Evolutionary conservation across 2,113 vertebrate species (phyloP).

Genomic region (Nesogale talazaci): DNA sequence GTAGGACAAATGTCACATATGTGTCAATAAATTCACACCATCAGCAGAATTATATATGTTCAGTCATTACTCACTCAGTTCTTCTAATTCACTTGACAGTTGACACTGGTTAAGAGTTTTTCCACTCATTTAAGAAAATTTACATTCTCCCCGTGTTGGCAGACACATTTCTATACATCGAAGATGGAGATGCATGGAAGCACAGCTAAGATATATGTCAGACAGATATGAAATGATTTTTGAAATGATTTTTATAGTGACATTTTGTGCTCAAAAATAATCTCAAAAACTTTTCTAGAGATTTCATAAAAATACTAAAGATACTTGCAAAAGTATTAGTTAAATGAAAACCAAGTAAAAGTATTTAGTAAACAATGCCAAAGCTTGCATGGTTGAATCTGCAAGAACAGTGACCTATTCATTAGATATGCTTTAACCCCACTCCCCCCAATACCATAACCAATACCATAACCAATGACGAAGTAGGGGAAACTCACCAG

Average conservation of each 20-base stretch:
- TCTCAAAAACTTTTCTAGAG: conserved; percentile 45
- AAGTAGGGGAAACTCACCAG: background rate
- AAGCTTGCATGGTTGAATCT: no score
- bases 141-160: conserved; percentile 72
- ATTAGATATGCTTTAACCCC: no score
- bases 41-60: conserved; percentile 78
- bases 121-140: conserved; percentile 79
- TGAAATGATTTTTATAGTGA: conserved; percentile 55
- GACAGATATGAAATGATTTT: conserved; percentile 49
- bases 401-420: no score
- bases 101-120: conserved; percentile 74
- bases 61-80: conserved; percentile 70
- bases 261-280: conserved; percentile 61
- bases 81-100: conserved; percentile 74
- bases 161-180: conserved; percentile 56
- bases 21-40: conserved; percentile 59
- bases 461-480: background rate
- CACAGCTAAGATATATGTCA: conserved; percentile 65
- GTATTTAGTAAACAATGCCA: background rate
- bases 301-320: background rate
- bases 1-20: conserved; percentile 73
- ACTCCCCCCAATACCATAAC: no score
- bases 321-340: conserved; percentile 32
- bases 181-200: conserved; percentile 74
- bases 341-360: background rate